Base-by-base conservation (phyloP, 2,888 invertebrate genomes). In the Vesta saturnalis region DNA sequence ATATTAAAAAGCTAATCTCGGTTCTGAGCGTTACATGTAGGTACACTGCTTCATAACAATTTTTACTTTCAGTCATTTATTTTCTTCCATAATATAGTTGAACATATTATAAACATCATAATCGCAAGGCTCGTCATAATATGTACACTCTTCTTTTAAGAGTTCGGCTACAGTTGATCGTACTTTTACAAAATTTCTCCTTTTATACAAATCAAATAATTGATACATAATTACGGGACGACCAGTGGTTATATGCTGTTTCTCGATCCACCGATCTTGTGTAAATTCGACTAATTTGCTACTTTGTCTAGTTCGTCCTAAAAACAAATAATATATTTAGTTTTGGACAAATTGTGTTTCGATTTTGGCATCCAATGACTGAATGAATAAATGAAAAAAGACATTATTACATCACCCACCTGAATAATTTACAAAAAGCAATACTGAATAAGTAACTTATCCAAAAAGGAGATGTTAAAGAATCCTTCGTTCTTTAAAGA, bases 151-250 rank as follows among this genome's bases (percentile, higher is more conserved):
- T 39, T 39, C 39, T 39, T 39, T 39, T 12, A 6, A 39, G n/a
- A n/a, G n/a, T n/a, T 12, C 8, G 1, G n/a, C n/a, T n/a, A n/a
- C 8, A 39, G 39, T n/a, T 2, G 39, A 39, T 12, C 2, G n/a
- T 39, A 39, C 39, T 39, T n/a, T 39, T 1, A 8, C 12, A 39
- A 12, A 12, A 8, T 39, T n/a, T 39, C n/a, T n/a, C 8, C 39
- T 39, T 39, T 46, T 52, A 63, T 70, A 68, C 49, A 64, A 52
- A 14, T 58, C 39, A 1, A 64, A 64, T 14, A 61, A 21, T 6
- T 64, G 54, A 52, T 49, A 71, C 64, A 71, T 64, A 22, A 68
- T 54, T 19, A 64, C 30, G n/a, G 70, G 68, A 35, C 49, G 54
- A 46, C 67, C 68, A 19, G n/a, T 30, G 70, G 70, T 12, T 52